Evolutionary conservation across 2,797 vertebrate species (phyloP).

Genomic region (Poecilia velifera): DNA sequence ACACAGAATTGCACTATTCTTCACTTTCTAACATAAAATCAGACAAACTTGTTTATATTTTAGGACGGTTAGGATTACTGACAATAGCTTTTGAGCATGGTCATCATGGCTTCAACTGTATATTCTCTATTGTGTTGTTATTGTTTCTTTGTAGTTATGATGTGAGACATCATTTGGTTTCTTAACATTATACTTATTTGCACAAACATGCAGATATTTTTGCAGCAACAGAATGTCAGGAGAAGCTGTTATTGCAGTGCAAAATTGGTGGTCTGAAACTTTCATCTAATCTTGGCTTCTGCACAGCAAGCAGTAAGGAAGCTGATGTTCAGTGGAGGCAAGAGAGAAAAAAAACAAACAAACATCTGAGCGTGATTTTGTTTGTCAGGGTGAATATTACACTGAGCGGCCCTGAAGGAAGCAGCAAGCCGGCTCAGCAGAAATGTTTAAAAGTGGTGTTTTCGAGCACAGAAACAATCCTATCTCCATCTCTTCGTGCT

Average conservation of each 20-base stretch:
- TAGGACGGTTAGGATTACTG: background rate
- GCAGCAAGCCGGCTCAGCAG: slow-evolving; percentile 36
- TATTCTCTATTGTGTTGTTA: background rate
- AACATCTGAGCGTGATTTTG: slow-evolving; percentile 22
- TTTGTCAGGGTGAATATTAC: slow-evolving; percentile 37
- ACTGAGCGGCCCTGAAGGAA: slow-evolving; percentile 7
- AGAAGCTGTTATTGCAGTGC: background rate
- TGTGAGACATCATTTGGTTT: background rate
- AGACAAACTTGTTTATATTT: background rate
- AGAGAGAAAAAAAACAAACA: background rate
- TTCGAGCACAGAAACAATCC: slow-evolving; percentile 29
- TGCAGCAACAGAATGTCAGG: background rate
- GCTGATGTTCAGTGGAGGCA: slow-evolving; percentile 7
- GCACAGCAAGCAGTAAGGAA: background rate
- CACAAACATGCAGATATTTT: background rate
- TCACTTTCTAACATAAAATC: background rate
- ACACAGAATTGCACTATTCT: background rate
- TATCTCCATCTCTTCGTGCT: slow-evolving; percentile 24
- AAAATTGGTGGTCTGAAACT: background rate
- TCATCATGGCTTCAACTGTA: background rate
- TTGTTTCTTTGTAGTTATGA: background rate
- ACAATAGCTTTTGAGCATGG: background rate
- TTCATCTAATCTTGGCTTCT: slow-evolving; percentile 5
- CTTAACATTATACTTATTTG: background rate
- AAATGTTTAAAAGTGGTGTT: slow-evolving; percentile 33